Percentiles rank a stretch among this genome's conserved stretches.
phyloP scores from a whole-genome alignment of 2,113 vertebrate genomes.

The Oncorhynchus masou region DNA sequence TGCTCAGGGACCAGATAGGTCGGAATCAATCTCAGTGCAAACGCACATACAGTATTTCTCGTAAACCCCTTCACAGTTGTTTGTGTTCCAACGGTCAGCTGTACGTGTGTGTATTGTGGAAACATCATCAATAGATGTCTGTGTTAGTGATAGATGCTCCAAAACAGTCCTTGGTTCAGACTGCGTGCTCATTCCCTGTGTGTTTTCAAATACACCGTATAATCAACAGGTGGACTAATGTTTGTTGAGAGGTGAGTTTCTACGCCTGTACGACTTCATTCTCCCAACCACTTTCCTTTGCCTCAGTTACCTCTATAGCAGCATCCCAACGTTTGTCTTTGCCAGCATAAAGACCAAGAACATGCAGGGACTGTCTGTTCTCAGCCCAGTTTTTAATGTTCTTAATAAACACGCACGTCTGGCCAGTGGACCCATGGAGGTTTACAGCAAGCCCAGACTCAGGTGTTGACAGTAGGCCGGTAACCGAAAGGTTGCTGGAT shows the following conservation, averaged over 20 bases:
- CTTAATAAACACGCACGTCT: conserved; percentile 28
- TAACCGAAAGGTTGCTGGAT: too few relatives aligned
- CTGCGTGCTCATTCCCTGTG: too few relatives aligned
- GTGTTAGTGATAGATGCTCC: too few relatives aligned
- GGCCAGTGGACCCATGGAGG: conserved; percentile 26
- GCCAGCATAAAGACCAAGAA: conserved; percentile 34
- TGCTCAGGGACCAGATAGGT: conserved; percentile 7
- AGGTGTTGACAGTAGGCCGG: conserved; percentile 41
- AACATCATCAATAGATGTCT: too few relatives aligned
- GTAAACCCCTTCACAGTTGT: too few relatives aligned
- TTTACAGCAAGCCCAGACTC: conserved; percentile 39
- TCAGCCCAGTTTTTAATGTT: conserved; percentile 20
- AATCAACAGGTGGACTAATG: too few relatives aligned
- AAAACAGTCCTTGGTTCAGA: too few relatives aligned
- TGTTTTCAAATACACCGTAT: too few relatives aligned
- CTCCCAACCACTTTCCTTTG: too few relatives aligned
- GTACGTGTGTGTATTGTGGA: neutral
- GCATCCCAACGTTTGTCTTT: neutral
- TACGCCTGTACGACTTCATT: too few relatives aligned
- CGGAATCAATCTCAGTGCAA: conserved; percentile 28
- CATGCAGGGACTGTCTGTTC: conserved; percentile 43
- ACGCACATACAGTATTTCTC: conserved; percentile 20
- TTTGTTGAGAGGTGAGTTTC: too few relatives aligned
- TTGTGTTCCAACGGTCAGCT: neutral
- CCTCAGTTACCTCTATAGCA: too few relatives aligned